phyloP scores from a whole-genome alignment of 2,888 invertebrate genomes.

The Megalurothrips usitatus region DNA sequence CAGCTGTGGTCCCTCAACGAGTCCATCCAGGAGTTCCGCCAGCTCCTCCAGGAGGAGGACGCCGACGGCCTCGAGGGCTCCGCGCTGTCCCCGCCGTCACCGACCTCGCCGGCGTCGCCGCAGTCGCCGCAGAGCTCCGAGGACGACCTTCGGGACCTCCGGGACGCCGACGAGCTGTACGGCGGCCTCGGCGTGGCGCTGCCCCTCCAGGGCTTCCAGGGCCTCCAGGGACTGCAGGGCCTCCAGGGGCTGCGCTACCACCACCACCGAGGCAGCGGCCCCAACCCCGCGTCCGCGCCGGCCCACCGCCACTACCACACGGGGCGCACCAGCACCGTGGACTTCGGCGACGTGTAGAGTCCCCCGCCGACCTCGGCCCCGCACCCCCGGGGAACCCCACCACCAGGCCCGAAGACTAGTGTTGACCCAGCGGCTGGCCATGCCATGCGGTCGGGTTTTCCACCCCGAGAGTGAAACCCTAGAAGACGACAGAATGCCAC shows the following conservation, averaged over 20 bases:
- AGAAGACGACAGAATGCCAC: too few species aligned
- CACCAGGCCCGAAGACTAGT: not conserved
- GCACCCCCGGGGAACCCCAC: not conserved
- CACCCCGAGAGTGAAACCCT: too few species aligned
- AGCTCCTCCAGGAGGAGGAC: constrained; percentile 55
- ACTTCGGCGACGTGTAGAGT: constrained; percentile 37
- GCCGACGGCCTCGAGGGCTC: constrained; percentile 15
- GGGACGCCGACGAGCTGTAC: constrained; percentile 4
- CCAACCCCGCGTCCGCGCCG: constrained; percentile 30
- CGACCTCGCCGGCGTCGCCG: constrained; percentile 35
- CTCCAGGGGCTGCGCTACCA: not conserved
- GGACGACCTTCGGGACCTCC: not conserved
- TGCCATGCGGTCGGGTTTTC: too few species aligned
- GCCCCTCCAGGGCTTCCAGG: constrained; percentile 30
- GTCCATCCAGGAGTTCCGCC: constrained; percentile 82
- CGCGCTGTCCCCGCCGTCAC: constrained; percentile 39
- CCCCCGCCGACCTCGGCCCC: too few species aligned
- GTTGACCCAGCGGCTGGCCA: too few species aligned
- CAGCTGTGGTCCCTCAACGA: constrained; percentile 91
- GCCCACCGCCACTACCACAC: constrained; percentile 38
- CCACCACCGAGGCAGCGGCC: not conserved
- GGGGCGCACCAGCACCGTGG: constrained; percentile 37
- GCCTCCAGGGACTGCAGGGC: not conserved
- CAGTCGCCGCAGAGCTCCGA: constrained; percentile 38
- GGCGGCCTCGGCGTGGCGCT: constrained; percentile 37